Evolutionary conservation across 2,888 invertebrate genomes (phyloP).

Genomic region (Adelphocoris suturalis): DNA sequence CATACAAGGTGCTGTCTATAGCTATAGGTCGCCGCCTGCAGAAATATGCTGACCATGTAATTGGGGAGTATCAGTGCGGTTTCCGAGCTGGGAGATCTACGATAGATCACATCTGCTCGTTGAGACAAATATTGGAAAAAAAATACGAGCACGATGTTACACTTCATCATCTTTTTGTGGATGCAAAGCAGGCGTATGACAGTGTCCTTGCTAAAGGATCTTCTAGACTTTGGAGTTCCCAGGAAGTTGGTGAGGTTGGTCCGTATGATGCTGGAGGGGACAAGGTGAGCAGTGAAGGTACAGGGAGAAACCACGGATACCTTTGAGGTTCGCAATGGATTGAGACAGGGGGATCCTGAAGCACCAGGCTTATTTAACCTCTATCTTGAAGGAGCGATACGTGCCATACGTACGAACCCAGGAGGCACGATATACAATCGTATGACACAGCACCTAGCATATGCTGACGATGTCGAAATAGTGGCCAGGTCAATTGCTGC

Average conservation of each 20-base stretch:
- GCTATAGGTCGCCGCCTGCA: not conserved
- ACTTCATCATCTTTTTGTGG: conserved; percentile 30
- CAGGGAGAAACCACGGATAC: too few species aligned
- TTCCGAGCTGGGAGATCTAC: not conserved
- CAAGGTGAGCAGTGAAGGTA: not conserved
- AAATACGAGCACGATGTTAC: not conserved
- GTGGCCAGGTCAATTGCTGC: too few species aligned
- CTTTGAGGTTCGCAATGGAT: too few species aligned
- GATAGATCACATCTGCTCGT: not conserved
- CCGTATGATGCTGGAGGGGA: not conserved
- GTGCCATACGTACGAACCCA: too few species aligned
- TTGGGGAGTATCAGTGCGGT: conserved; percentile 43
- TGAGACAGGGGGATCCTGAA: too few species aligned
- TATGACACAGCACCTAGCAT: too few species aligned
- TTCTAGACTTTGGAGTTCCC: not conserved
- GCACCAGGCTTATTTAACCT: too few species aligned
- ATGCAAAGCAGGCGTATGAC: conserved; percentile 69
- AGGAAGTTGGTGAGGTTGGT: conserved; percentile 37
- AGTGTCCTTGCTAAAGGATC: not conserved
- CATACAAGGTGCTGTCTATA: conserved; percentile 29
- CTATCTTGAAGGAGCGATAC: too few species aligned
- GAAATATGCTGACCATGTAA: not conserved
- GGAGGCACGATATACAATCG: too few species aligned
- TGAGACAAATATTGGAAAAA: conserved; percentile 15
- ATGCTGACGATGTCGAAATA: too few species aligned